Evolutionary conservation across 1,140 invertebrate genomes (phyloP), one percentile per base, ranked within the genome.

Genomic region (Magallana gigas): DNA sequence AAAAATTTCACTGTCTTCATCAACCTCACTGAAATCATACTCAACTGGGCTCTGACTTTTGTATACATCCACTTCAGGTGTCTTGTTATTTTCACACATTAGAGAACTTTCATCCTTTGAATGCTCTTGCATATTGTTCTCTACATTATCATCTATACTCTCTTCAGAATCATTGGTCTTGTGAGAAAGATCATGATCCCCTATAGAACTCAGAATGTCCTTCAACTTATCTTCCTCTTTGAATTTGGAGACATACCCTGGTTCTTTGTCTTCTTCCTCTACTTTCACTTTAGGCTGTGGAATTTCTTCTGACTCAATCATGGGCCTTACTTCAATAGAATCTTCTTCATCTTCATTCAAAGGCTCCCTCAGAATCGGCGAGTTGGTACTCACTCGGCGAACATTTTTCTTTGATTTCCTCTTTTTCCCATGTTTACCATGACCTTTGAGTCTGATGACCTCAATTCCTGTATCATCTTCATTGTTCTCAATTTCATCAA

Each of bases 371-470:
- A 86, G 23, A 16, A 86, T 59, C 1, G 82, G 84, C 57, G 64
- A 36, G 12, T 23, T 57, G 23, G 60, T n/a, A 84, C 14, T 62
- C 18, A 71, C 64, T 29, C 86, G 16, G 3, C 29, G n/a, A 7
- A 82, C 60, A 18, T 87, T 87, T 85, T 90, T 88, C 68, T 76
- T 76, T 76, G 68, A 76, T 4, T 76, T 76, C 23, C 68, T 18
- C 23, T 36, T 76, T 64, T 85, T 90, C 62, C 86, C 83, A 90
- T 85, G 68, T 85, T 87, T 82, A 57, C 82, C 68, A n/a, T 68
- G 76, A 14, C 87, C 64, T 62, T 85, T 89, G 7, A 91, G 83
- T 11, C 88, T 86, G 60, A 92, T 91, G 76, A 92, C 90, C 60
- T 91, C 90, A n/a, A 92, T 84, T 76, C 76, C 76, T 16, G 81